Conservation (phyloP, 2,113 vertebrate genomes). For the Promerops cafer region DNA sequence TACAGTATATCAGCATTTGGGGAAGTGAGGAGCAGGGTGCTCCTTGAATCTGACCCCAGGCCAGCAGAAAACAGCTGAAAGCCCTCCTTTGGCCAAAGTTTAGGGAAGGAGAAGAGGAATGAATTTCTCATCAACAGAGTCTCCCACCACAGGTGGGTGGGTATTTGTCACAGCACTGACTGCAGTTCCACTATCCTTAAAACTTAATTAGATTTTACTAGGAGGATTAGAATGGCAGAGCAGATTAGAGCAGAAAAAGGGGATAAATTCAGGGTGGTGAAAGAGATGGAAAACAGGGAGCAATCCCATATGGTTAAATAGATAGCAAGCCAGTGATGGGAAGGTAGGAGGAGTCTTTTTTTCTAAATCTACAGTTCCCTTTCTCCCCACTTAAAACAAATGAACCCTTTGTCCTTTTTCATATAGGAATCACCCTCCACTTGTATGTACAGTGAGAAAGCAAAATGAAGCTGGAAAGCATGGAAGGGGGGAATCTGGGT, state of each 20-base stretch:
- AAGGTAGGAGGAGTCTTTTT: background rate
- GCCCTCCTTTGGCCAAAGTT: background rate
- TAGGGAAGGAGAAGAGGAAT: background rate
- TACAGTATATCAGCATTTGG: background rate
- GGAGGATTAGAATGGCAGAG: background rate
- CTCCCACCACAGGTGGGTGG: background rate
- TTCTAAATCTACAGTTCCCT: background rate
- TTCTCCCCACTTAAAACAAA: background rate
- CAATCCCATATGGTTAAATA: background rate
- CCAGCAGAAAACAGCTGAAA: background rate
- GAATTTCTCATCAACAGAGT: background rate
- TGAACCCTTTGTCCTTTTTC: background rate
- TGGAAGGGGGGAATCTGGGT: background rate
- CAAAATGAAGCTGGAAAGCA: background rate
- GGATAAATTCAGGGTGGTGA: background rate
- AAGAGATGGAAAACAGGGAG: background rate
- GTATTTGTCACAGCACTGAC: background rate
- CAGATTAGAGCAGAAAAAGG: background rate
- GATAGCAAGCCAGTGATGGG: background rate
- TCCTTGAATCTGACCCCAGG: background rate
- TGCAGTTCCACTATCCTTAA: background rate
- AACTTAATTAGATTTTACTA: background rate
- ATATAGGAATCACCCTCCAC: background rate
- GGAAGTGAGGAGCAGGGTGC: accelerated
- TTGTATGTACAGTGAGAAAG: background rate